Evolutionary conservation across 2,113 vertebrate genomes (phyloP), one percentile per base, ranked within the genome.

Genomic region (Ochotona curzoniae): DNA sequence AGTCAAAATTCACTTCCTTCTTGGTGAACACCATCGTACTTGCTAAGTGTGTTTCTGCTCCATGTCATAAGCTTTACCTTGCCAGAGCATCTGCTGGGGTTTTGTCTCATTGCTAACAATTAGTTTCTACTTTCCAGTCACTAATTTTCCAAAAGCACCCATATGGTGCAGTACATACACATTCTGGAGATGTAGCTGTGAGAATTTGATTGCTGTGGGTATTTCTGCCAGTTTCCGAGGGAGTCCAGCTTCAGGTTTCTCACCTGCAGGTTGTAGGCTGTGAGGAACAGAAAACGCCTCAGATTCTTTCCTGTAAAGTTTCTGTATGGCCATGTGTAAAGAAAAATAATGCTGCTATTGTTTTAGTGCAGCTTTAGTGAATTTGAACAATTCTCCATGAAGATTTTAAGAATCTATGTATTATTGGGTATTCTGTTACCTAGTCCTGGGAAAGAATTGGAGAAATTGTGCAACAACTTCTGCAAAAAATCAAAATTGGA

Each of bases 61-160:
- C 0, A 0, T 90, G 71, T 74, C 70, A 57, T 86, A 86, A 92
- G 78, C 83, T 74, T 87, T 21, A 57, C 89, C 71, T 93, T 64
- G n/a, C 44, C n/a, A 86, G 74, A 92, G 51, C 89, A 91, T 95
- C 94, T 94, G 76, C 82, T 90, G 61, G 49, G 30, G 79, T 28
- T 90, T 57, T 51, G n/a, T 25, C 18, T 30, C 1, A 0, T 73
- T 23, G 32, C 60, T 82, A 94, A 93, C 83, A 63, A 90, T 82
- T 66, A 57, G 81, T 90, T 93, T 75, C 83, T 90, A 75, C 91
- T 96, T 92, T 95, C 75, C 86, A 90, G 49, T 93, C 67, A 94
- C 74, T 95, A 79, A 92, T 74, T 90, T 93, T 92, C 90, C 84
- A 92, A 74, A 90, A 73, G 66, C 51, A 64, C 26, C 85, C 44